Percentiles rank a stretch among this genome's conserved stretches.
Conservation (phyloP, 2,888 invertebrate species). For the Hesperia comma region DNA sequence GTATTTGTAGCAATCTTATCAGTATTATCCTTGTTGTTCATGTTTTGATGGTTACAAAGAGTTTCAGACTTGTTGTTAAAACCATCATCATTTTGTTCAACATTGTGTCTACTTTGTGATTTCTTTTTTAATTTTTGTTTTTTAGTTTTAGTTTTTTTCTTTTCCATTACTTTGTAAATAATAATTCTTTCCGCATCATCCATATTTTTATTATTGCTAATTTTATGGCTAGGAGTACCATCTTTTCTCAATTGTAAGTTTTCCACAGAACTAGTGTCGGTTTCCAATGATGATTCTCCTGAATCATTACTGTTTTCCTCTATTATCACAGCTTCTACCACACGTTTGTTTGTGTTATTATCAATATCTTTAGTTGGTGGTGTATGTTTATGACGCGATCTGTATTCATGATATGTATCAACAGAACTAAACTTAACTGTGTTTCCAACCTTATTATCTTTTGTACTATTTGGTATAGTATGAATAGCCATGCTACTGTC, state of each 20-base stretch:
- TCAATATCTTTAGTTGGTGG: conserved; percentile 72
- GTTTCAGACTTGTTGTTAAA: conserved; percentile 20
- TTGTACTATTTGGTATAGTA: conserved; percentile 62
- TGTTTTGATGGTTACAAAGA: conserved; percentile 6
- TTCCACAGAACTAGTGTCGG: conserved; percentile 62
- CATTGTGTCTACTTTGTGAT: conserved; percentile 51
- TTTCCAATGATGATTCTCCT: conserved; percentile 54
- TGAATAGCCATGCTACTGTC: conserved; percentile 69
- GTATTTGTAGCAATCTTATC: conserved; percentile 14
- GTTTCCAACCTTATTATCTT: conserved; percentile 56
- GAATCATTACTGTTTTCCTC: conserved; percentile 52
- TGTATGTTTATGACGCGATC: conserved; percentile 75
- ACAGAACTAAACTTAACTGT: conserved; percentile 70
- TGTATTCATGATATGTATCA: conserved; percentile 76
- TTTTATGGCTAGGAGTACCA: conserved; percentile 40
- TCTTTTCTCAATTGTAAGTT: conserved; percentile 49
- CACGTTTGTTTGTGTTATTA: conserved; percentile 46
- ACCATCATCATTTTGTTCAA: conserved; percentile 30
- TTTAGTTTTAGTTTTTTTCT: conserved; percentile 51
- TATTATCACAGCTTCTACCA: conserved; percentile 55
- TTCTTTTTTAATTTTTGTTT: conserved; percentile 54
- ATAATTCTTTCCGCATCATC: conserved; percentile 73
- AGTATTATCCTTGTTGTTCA: conserved; percentile 16
- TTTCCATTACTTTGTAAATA: conserved; percentile 72
- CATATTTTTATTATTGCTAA: conserved; percentile 44